phyloP scores from a whole-genome alignment of 92 coral and sea anemone genomes.

The Zoanthus gigantus region DNA sequence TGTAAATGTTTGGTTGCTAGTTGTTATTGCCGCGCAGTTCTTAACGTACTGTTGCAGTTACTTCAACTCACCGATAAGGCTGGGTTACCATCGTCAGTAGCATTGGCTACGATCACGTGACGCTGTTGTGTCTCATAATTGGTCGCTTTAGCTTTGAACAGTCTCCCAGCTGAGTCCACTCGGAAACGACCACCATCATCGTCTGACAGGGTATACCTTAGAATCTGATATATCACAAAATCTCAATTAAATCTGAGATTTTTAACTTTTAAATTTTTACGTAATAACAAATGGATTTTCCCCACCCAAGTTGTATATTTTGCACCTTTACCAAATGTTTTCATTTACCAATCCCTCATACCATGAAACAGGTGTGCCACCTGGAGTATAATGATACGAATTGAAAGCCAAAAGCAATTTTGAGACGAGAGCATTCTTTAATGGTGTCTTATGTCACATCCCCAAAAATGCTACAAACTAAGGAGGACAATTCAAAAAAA shows the following conservation, averaged over 20 bases:
- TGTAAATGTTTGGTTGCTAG: no score
- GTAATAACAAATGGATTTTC: no score
- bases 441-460: no score
- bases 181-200: slow-evolving; percentile 88
- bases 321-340: no score
- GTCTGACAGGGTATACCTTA: slow-evolving; percentile 78
- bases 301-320: no score
- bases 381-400: no score
- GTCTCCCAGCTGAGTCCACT: slow-evolving; percentile 74
- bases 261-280: background rate
- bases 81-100: slow-evolving; percentile 86
- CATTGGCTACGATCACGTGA: slow-evolving; percentile 78
- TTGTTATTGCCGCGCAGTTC: background rate
- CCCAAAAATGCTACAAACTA: no score
- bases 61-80: slow-evolving; percentile 63
- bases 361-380: no score
- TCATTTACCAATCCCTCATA: no score
- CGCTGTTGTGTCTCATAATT: slow-evolving; percentile 82
- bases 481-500: no score
- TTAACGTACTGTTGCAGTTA: background rate
- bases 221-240: slow-evolving; percentile 25
- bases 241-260: background rate
- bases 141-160: slow-evolving; percentile 76
- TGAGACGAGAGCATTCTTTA: no score
- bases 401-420: no score